Evolutionary conservation across 2,888 invertebrate species (phyloP).

Genomic region (Dicyrtoma fusca): DNA sequence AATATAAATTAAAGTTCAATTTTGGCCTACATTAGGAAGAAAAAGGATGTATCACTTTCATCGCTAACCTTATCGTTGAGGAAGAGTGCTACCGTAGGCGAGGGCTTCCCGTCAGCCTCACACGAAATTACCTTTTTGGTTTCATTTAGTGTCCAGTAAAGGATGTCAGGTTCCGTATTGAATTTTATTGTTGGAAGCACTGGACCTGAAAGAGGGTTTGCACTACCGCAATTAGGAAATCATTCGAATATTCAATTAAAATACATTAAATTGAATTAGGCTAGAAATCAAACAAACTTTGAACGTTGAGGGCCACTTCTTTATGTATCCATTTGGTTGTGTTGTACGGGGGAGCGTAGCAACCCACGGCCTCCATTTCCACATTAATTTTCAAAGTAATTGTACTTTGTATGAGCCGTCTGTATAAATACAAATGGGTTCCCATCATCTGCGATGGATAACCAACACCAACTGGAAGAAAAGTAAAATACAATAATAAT

Average conservation of each 20-base stretch:
- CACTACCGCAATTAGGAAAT: too few relatives aligned
- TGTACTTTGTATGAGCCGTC: too few relatives aligned
- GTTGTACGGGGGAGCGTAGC: slow-evolving; percentile 50
- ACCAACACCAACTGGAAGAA: too few relatives aligned
- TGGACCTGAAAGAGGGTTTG: too few relatives aligned
- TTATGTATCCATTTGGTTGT: slow-evolving; percentile 42
- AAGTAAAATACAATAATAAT: too few relatives aligned
- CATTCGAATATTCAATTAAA: slow-evolving; percentile 9
- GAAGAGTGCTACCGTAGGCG: slow-evolving; percentile 41
- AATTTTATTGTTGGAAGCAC: slow-evolving; percentile 38
- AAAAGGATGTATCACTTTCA: too few relatives aligned
- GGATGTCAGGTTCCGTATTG: slow-evolving; percentile 5
- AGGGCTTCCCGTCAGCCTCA: slow-evolving; percentile 36
- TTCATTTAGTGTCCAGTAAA: slow-evolving; percentile 45
- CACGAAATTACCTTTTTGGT: slow-evolving; percentile 40
- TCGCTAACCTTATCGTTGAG: slow-evolving; percentile 23
- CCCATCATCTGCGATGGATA: too few relatives aligned
- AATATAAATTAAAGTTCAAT: too few relatives aligned
- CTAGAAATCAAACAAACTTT: background rate
- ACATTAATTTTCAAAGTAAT: too few relatives aligned
- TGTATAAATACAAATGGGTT: too few relatives aligned
- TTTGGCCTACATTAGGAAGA: background rate
- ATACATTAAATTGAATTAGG: too few relatives aligned
- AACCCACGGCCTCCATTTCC: slow-evolving; percentile 16
- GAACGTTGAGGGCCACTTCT: slow-evolving; percentile 1